A percentile compares a stretch with the other conserved stretches of the same genome.
Evolutionary conservation across 2,888 invertebrate species (phyloP).

Genomic region (Cheilosia grossa): DNA sequence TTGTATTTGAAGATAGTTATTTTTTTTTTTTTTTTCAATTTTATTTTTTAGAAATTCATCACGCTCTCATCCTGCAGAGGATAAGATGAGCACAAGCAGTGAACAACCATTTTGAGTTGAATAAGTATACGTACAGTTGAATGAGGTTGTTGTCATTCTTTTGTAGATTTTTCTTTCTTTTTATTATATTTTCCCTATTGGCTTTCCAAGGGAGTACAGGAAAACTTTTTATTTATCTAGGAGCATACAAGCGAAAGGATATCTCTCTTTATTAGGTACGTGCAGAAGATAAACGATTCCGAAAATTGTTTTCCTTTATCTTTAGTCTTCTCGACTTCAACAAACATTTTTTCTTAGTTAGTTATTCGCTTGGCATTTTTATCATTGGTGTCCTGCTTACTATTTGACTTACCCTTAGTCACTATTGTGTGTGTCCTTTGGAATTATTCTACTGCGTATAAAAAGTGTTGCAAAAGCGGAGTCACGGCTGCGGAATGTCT

Average conservation of each 20-base stretch:
- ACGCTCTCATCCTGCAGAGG: slow-evolving; percentile 31
- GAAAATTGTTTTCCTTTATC: slow-evolving; percentile 42
- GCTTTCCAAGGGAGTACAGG: slow-evolving; percentile 29
- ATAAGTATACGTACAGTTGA: slow-evolving; percentile 45
- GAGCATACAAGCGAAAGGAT: slow-evolving; percentile 40
- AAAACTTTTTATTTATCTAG: slow-evolving; percentile 39
- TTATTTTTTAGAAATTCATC: slow-evolving; percentile 41
- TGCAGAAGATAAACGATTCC: slow-evolving; percentile 63
- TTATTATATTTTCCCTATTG: slow-evolving; percentile 47
- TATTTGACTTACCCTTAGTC: slow-evolving; percentile 53
- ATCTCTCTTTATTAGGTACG: slow-evolving; percentile 46
- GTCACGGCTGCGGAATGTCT: slow-evolving; percentile 30
- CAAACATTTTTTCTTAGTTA: slow-evolving; percentile 10
- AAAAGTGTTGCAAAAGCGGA: slow-evolving; percentile 26
- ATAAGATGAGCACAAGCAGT: slow-evolving; percentile 11
- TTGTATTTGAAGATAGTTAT: slow-evolving; percentile 7
- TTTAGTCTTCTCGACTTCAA: slow-evolving; percentile 15
- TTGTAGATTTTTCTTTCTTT: slow-evolving; percentile 15
- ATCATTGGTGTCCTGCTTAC: slow-evolving; percentile 57
- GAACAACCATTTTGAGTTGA: slow-evolving; percentile 41
- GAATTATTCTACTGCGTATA: slow-evolving; percentile 30
- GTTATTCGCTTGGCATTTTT: slow-evolving; percentile 37
- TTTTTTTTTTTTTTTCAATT: neutral
- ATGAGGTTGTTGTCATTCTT: slow-evolving; percentile 56
- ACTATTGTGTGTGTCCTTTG: slow-evolving; percentile 25